Evolutionary conservation across 2,888 invertebrate genomes (phyloP).

Genomic region (Harpagoxenus sublaevis): DNA sequence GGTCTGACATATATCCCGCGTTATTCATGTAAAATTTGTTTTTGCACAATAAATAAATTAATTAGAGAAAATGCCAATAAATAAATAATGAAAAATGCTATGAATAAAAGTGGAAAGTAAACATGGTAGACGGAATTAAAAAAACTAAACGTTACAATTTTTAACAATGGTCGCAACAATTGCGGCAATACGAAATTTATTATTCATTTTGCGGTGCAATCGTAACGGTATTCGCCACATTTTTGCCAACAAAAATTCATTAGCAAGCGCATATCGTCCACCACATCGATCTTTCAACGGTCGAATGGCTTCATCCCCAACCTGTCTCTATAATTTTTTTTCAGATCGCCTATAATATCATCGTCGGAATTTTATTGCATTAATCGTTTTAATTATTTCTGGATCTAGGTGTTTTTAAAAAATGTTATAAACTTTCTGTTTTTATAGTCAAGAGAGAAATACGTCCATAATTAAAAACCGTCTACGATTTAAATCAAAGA

Average conservation of each 20-base stretch:
- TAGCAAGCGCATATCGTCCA: background rate
- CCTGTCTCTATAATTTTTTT: background rate
- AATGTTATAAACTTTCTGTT: background rate
- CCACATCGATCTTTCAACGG: background rate
- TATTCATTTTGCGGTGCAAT: constrained; percentile 23
- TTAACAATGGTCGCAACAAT: background rate
- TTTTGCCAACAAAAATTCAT: constrained; percentile 5
- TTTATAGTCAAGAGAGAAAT: background rate
- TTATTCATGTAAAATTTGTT: constrained; percentile 7
- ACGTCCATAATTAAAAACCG: background rate
- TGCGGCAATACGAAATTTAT: background rate
- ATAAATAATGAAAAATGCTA: background rate
- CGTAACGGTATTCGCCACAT: background rate
- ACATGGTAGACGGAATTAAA: background rate
- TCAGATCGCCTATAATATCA: background rate
- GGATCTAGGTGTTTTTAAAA: background rate
- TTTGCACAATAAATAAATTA: background rate
- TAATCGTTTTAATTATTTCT: background rate
- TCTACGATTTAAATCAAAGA: background rate
- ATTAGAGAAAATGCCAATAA: background rate
- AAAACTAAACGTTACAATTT: constrained; percentile 6
- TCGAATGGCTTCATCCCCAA: background rate
- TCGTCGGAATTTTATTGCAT: background rate
- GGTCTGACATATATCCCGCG: constrained; percentile 43
- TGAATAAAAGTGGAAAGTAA: background rate